Base-by-base conservation (phyloP, 2,888 invertebrate species). In the Dolichopus griseipennis region DNA sequence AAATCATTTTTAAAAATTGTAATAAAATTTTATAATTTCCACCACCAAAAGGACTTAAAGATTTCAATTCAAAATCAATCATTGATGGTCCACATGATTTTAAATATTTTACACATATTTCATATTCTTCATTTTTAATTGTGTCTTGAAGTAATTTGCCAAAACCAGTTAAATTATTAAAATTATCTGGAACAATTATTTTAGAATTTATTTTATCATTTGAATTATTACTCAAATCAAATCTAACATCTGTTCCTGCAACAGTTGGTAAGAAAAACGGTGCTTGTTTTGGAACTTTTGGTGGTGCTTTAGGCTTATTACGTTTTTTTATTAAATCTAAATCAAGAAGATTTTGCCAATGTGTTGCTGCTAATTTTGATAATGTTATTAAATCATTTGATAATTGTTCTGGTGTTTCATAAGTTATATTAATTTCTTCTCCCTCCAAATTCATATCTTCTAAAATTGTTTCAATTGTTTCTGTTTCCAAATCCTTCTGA, bases 241-340 rank as follows among this genome's bases (percentile, higher is more conserved):
- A 97, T 77, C 90, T 88, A 8, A 93, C 81, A 73, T 92, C 88
- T 21, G 95, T 83, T 1, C 92, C 90, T 0, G 93, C 87, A 68
- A 96, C 85, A 0, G 97, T 96, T 0, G 97, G 96, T 66, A 98
- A 83, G 79, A 99, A 98, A 83, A 99, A 99, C 0, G 98, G 98
- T 0, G 96, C 97, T 1, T 90, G 87, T 81, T 93, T 93, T 0
- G 93, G 90, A 2, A 86, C 86, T 75, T 93, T 93, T 0, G 91
- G 86, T 0, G 92, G 87, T 66, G 90, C 89, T 79, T 89, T 93
- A 0, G 97, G 96, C 77, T 93, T 97, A 79, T 98, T 98, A 71
- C 92, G 84, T 74, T 87, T 88, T 79, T 90, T 93, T 2, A 98
- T 92, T 0, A 91, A 80, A 73, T 96, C 95, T 68, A 97, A 83